Evolutionary conservation across 2,888 invertebrate species (phyloP).

Genomic region (Dolichopus griseipennis): DNA sequence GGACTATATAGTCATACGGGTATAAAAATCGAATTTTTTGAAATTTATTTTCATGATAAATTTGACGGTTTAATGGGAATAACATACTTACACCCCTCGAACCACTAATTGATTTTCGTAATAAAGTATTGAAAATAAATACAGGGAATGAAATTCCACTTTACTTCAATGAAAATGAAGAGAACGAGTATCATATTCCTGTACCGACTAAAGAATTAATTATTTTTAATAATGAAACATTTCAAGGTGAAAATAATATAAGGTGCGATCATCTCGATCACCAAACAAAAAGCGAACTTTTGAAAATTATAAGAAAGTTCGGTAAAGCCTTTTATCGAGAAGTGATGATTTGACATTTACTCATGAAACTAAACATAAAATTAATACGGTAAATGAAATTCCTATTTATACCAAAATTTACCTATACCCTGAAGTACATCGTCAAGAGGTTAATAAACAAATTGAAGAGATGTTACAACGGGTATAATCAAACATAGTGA

Average conservation of each 20-base stretch:
- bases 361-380: conserved; percentile 15
- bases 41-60: not conserved
- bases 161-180: conserved; percentile 4
- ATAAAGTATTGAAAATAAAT: not conserved
- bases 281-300: conserved; percentile 3
- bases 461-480: conserved; percentile 29
- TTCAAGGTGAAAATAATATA: not conserved
- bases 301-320: not conserved
- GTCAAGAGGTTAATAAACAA: conserved; percentile 23
- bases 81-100: not conserved
- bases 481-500: no score
- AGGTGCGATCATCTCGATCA: conserved; percentile 12
- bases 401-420: conserved; percentile 19
- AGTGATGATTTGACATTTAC: conserved; percentile 13
- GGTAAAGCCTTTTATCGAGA: not conserved
- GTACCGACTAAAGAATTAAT: not conserved
- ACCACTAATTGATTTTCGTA: not conserved
- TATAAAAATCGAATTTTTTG: not conserved
- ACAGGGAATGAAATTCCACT: not conserved
- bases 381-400: conserved; percentile 15
- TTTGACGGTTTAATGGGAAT: not conserved
- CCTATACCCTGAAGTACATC: conserved; percentile 20
- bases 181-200: not conserved
- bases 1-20: no score
- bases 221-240: no score